Evolutionary conservation across 2,113 vertebrate genomes (phyloP).

Genomic region (Chunga burmeisteri): DNA sequence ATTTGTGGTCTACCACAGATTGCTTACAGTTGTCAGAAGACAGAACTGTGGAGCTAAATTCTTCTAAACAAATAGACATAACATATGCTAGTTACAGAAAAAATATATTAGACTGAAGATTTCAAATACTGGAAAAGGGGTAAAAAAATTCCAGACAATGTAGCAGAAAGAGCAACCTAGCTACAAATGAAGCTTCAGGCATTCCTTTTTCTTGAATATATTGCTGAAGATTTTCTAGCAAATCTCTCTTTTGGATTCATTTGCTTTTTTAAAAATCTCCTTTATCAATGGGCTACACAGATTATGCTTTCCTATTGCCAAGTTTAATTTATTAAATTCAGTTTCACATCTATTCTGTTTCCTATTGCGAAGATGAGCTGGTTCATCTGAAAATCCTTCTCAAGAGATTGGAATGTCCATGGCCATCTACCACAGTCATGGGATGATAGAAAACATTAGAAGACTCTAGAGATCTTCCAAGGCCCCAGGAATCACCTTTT

Average conservation of each 20-base stretch:
- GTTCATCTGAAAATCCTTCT: neutral
- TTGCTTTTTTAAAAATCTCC: neutral
- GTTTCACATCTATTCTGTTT: neutral
- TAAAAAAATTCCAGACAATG: neutral
- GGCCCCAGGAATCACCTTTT: neutral
- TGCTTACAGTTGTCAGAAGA: neutral
- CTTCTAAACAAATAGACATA: neutral
- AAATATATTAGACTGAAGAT: neutral
- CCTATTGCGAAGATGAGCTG: neutral
- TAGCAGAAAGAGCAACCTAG: neutral
- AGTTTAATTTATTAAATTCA: neutral
- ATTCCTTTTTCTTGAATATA: neutral
- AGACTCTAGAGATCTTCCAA: neutral
- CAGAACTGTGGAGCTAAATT: neutral
- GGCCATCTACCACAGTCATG: neutral
- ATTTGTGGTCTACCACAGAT: neutral
- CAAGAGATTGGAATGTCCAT: neutral
- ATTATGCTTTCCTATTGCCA: neutral
- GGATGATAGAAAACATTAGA: neutral
- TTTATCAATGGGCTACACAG: neutral
- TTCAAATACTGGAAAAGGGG: neutral
- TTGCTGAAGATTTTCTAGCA: neutral
- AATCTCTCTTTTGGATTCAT: neutral
- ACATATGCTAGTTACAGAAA: neutral
- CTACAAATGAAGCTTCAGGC: neutral